Evolutionary conservation across 2,113 vertebrate species (phyloP).

Genomic region (Microcebus ravelobensis): DNA sequence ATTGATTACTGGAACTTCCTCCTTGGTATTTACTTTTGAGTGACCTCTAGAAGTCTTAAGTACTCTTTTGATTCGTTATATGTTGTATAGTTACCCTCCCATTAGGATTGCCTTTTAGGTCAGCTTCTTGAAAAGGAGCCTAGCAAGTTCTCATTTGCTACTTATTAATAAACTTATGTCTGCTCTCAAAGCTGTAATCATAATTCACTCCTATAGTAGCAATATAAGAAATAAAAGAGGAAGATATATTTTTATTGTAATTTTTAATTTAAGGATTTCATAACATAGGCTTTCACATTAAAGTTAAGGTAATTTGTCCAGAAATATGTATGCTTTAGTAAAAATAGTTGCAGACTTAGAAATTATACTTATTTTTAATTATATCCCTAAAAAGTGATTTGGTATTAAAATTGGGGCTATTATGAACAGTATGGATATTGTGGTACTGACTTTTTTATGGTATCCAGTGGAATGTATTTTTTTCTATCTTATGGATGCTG

Average conservation of each 20-base stretch:
- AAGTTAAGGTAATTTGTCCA: conserved; percentile 46
- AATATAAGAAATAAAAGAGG: neutral
- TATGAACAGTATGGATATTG: neutral
- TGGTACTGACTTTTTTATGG: neutral
- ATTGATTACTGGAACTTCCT: neutral
- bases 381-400: conserved; percentile 13
- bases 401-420: conserved; percentile 20
- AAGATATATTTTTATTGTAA: neutral
- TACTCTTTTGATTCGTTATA: neutral
- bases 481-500: neutral
- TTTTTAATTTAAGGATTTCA: conserved; percentile 21
- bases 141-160: conserved; percentile 7
- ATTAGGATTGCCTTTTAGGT: neutral
- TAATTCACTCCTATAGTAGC: neutral
- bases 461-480: neutral
- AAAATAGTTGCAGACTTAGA: neutral
- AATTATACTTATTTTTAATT: conserved; percentile 33
- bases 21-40: conserved; percentile 30
- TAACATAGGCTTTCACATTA: conserved; percentile 40
- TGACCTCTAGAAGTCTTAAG: neutral
- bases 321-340: neutral
- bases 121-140: conserved; percentile 9
- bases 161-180: conserved; percentile 17
- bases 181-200: neutral
- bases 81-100: neutral